A percentile compares a stretch with the other conserved stretches of the same genome.
phyloP scores from a whole-genome alignment of 2,888 invertebrate species.

The Microctonus brassicae region DNA sequence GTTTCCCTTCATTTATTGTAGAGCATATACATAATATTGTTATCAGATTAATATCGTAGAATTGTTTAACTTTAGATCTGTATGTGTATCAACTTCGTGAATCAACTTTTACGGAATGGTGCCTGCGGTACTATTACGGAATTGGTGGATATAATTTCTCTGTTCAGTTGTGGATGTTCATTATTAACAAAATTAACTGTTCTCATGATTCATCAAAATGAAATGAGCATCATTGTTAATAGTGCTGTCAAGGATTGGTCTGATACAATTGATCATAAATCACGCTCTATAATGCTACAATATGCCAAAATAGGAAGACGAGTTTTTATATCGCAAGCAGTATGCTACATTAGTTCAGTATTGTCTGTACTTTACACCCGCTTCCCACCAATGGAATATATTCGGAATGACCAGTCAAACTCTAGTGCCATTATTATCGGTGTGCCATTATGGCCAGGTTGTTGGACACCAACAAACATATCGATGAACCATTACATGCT shows the following conservation, averaged over 20 bases:
- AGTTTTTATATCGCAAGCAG: slow-evolving; percentile 21
- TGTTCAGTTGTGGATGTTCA: background rate
- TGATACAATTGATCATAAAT: background rate
- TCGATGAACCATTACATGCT: background rate
- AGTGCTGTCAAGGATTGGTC: slow-evolving; percentile 35
- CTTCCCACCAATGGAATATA: background rate
- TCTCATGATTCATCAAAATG: background rate
- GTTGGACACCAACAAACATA: slow-evolving; percentile 15
- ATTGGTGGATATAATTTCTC: background rate
- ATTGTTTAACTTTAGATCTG: background rate
- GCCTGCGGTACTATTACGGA: background rate
- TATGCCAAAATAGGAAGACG: slow-evolving; percentile 27
- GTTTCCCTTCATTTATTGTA: background rate
- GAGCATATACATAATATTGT: too few species aligned
- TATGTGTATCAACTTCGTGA: background rate
- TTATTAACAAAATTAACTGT: background rate
- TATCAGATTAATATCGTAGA: background rate
- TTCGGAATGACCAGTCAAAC: background rate
- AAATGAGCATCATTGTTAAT: slow-evolving; percentile 18
- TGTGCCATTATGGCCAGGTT: slow-evolving; percentile 30
- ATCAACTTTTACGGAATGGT: background rate
- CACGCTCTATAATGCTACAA: slow-evolving; percentile 14
- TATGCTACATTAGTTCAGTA: background rate
- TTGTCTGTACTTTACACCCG: background rate
- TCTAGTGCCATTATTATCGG: background rate